Conservation (phyloP, 2,113 vertebrate species). For the Panthera leo region DNA sequence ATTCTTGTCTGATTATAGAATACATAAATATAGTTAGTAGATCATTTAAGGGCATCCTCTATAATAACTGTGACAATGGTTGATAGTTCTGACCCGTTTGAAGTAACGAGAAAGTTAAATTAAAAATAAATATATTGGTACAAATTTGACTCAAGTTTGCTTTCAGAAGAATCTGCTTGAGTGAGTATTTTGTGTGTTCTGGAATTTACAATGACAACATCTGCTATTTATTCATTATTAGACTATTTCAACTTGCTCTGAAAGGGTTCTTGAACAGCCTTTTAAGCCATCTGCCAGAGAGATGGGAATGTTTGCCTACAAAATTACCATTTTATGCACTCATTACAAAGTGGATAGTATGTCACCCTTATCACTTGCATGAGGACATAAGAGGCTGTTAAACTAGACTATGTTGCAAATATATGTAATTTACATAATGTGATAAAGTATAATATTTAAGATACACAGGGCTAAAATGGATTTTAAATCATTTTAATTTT, state of each 20-base stretch:
- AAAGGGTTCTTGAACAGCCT: conserved; percentile 62
- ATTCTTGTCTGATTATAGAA: neutral
- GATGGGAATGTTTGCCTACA: conserved; percentile 65
- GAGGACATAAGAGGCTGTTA: conserved; percentile 48
- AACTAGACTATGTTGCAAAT: conserved; percentile 59
- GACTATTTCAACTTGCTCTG: conserved; percentile 53
- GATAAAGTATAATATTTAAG: conserved; percentile 69
- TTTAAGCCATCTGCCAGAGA: conserved; percentile 52
- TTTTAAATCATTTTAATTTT: conserved; percentile 76
- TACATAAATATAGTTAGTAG: neutral
- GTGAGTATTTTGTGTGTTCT: conserved; percentile 15
- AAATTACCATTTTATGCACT: conserved; percentile 64
- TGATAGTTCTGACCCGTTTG: neutral
- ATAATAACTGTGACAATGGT: neutral
- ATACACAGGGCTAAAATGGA: conserved; percentile 51
- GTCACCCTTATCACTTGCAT: conserved; percentile 56
- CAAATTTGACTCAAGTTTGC: neutral
- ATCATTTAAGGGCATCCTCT: neutral
- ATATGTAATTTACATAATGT: conserved; percentile 72
- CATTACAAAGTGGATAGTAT: conserved; percentile 61
- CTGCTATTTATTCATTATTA: conserved; percentile 69
- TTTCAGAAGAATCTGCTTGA: conserved; percentile 18
- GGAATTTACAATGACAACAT: conserved; percentile 46
- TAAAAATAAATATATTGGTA: conserved; percentile 2
- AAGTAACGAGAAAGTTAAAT: neutral